Evolutionary conservation across 2,113 vertebrate species (phyloP).

Genomic region (Rhea americana): DNA sequence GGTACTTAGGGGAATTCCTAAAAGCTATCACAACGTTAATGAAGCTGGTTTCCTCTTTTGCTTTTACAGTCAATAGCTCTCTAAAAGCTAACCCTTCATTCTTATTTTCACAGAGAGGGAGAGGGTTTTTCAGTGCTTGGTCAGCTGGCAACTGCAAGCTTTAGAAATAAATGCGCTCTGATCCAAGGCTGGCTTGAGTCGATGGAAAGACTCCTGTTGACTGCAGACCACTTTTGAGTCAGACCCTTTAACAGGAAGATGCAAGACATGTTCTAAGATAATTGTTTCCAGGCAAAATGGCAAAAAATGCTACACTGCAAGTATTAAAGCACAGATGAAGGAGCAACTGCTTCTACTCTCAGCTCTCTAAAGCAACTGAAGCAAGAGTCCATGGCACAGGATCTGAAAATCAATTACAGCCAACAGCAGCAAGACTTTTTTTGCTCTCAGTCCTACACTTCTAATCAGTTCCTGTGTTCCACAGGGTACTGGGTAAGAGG

Average conservation of each 20-base stretch:
- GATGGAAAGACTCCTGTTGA: constrained; percentile 9
- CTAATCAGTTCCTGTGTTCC: constrained; percentile 1
- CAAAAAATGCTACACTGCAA: background rate
- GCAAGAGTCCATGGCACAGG: background rate
- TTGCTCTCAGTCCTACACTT: background rate
- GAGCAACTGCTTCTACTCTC: constrained; percentile 28
- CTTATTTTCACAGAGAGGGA: constrained; percentile 42
- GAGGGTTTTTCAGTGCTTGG: constrained; percentile 14
- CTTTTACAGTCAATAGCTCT: constrained; percentile 55
- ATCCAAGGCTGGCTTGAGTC: background rate
- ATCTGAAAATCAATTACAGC: background rate
- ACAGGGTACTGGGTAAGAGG: background rate
- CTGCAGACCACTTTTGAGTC: constrained; percentile 40
- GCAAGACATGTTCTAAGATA: background rate
- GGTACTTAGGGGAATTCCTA: constrained; percentile 42
- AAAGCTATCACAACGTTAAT: constrained; percentile 51
- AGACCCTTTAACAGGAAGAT: constrained; percentile 6
- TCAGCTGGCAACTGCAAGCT: constrained; percentile 32
- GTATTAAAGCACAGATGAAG: constrained; percentile 23
- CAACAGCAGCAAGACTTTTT: background rate
- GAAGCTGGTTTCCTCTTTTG: constrained; percentile 47
- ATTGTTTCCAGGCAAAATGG: constrained; percentile 47
- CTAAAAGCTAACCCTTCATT: constrained; percentile 43
- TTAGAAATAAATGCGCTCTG: background rate
- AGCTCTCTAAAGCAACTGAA: background rate